Evolutionary conservation across 1,140 invertebrate species (phyloP), one percentile per base, ranked within the genome.

Genomic region (Neodiprion lecontei): DNA sequence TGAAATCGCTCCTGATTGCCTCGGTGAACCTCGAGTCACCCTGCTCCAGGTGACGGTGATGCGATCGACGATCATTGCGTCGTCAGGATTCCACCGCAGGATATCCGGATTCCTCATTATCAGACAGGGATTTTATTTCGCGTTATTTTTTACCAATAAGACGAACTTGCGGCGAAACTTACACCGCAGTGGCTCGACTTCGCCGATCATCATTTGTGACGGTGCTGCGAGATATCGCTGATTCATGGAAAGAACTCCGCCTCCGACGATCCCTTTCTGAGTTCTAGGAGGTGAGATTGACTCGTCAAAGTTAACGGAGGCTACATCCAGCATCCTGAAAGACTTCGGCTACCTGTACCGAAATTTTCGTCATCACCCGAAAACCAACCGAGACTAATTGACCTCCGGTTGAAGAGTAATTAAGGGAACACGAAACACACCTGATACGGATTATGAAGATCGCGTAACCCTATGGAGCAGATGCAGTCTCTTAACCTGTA

Each of bases 281-380:
- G 53, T 61, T 40, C 53, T 61, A 61, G 53, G 65, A 71, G 75
- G 12, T 74, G 73, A 86, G 85, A 87, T 87, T 87, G 83, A 87
- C 83, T 84, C 79, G 81, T 87, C 85, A 86, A 80, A 84, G 81
- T 82, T 84, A 81, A 86, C 79, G 80, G 79, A 78, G 61, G 74
- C 78, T 80, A 5, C 28, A 40, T 40, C 28, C 28, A 40, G 28
- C 28, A 40, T 3, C 53, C 11, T 61, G 9, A 40, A 40, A 40
- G 28, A 40, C 28, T 40, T 40, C 28, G 53, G 53, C 11, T 12
- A 61, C 11, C 53, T 17, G 11, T 61, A 17, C 11, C 4, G n/a
- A 12, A 61, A 61, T 61, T 61, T 61, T 61, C 11, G 53, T 61
- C n/a, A 61, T 61, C n/a, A 61, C n/a, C 3, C n/a, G 53, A 61